Percentiles rank a stretch among this genome's conserved stretches.
phyloP scores from a whole-genome alignment of 2,888 invertebrate genomes.

The Tetragonula carbonaria region DNA sequence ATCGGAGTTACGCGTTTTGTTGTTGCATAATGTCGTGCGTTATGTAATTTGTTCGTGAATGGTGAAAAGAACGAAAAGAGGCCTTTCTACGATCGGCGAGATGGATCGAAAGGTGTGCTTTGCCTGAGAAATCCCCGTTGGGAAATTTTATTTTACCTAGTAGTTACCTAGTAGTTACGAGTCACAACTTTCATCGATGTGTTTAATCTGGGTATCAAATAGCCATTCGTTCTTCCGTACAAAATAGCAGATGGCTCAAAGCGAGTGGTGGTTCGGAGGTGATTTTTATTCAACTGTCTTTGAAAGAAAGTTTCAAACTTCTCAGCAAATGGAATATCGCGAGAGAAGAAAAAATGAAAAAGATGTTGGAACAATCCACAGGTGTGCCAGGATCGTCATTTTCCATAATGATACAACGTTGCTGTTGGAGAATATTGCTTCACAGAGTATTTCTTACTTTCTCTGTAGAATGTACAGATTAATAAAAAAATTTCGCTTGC shows the following conservation, averaged over 20 bases:
- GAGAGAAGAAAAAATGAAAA: too few relatives aligned
- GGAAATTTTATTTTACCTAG: slow-evolving; percentile 1
- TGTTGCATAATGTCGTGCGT: slow-evolving; percentile 66
- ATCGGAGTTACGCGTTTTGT: slow-evolving; percentile 56
- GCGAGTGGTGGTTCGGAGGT: too few relatives aligned
- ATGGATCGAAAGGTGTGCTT: slow-evolving; percentile 10
- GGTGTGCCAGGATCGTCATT: neutral
- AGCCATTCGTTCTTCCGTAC: neutral
- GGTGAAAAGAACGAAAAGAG: slow-evolving; percentile 44
- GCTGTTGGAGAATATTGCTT: neutral
- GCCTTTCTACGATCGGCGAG: slow-evolving; percentile 4
- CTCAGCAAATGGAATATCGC: too few relatives aligned
- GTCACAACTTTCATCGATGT: slow-evolving; percentile 2
- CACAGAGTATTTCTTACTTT: neutral
- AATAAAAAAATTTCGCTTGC: neutral
- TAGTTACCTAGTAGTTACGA: neutral
- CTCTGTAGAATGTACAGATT: neutral
- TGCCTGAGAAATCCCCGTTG: slow-evolving; percentile 18
- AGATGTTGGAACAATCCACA: neutral
- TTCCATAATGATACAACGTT: neutral
- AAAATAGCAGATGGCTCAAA: neutral
- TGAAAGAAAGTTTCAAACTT: too few relatives aligned
- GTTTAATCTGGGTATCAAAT: neutral
- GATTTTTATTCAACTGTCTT: too few relatives aligned
- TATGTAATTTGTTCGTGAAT: slow-evolving; percentile 64